Evolutionary conservation across 2,888 invertebrate genomes (phyloP), one percentile per base, ranked within the genome.

Genomic region (Campoplex nolae): DNA sequence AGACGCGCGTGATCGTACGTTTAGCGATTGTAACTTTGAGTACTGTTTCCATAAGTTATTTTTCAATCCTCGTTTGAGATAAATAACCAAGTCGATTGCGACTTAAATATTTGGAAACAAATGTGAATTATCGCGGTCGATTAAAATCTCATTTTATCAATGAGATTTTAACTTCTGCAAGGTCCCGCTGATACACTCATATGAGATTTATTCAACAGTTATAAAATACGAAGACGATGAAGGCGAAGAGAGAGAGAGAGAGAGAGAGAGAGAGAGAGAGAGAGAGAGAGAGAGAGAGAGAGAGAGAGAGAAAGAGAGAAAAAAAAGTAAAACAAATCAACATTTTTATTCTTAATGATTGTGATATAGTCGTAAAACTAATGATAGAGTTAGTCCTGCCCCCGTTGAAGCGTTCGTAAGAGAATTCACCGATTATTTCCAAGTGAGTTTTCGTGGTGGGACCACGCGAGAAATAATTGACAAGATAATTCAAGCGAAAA

Each of bases 341-440:
- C 88, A 89, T 90, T 81, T 89, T 87, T 88, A 90, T 90, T 91
- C 90, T 91, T 91, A 91, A 91, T 90, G 87, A 92, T 92, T 91
- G 91, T 91, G 92, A 92, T 91, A 92, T 91, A 91, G 90, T 90
- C 88, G 87, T 91, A 91, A 91, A 90, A 88, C 84, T 90, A 90
- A 90, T 90, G 89, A 87, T 89, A 90, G 89, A 88, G 79, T 70
- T 89, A 88, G 83, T 81, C 81, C 84, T 79, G 84, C 82, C 77
- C 73, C 82, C 84, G 75, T 84, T 76, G 78, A 79, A 62, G 70
- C 87, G 56, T 87, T 79, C 67, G 45, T 65, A 67, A 23, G 81
- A 65, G 65, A 82, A 81, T 86, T 86, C 82, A 85, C 73, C 70
- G 73, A 51, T 38, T 83, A 56, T 70, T 74, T 65, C 58, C 54